phyloP scores from a whole-genome alignment of 2,888 invertebrate species.

The Latrodectus elegans region DNA sequence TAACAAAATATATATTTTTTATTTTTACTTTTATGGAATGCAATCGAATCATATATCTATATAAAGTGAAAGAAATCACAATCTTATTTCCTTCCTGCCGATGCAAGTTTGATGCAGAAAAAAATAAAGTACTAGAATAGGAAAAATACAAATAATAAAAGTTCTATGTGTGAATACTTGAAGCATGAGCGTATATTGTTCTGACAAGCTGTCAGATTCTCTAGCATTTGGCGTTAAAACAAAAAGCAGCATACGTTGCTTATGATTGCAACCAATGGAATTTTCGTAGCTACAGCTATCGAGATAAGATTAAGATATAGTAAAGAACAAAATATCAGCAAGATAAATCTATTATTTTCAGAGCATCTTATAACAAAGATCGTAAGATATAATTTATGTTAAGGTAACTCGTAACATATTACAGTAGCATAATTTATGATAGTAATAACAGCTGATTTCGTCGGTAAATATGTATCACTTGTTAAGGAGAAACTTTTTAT shows the following conservation, averaged over 20 bases:
- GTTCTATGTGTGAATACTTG: constrained; percentile 3
- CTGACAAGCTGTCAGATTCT: constrained; percentile 53
- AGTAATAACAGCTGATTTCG: too few relatives aligned
- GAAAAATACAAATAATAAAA: constrained; percentile 1
- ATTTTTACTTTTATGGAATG: too few relatives aligned
- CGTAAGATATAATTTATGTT: too few relatives aligned
- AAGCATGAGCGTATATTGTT: constrained; percentile 37
- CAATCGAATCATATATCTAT: too few relatives aligned
- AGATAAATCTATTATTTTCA: background rate
- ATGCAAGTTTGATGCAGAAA: constrained; percentile 6
- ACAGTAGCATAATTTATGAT: too few relatives aligned
- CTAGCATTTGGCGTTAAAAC: constrained; percentile 41
- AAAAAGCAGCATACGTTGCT: constrained; percentile 29
- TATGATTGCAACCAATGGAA: constrained; percentile 18
- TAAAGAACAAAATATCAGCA: background rate
- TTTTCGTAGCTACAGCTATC: constrained; percentile 21
- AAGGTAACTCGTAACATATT: too few relatives aligned
- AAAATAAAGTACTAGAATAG: constrained; percentile 4
- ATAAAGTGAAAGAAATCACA: constrained; percentile 14
- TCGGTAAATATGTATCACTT: too few relatives aligned
- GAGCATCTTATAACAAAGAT: too few relatives aligned
- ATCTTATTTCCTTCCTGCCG: constrained; percentile 29
- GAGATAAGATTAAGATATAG: constrained; percentile 21
- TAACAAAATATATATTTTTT: too few relatives aligned
- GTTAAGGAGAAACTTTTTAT: too few relatives aligned